These are phyloP conservation scores for Cheilosia variabilis DNA, from an alignment of 2,888 invertebrate species.

Conservation along the genomic window DNA sequence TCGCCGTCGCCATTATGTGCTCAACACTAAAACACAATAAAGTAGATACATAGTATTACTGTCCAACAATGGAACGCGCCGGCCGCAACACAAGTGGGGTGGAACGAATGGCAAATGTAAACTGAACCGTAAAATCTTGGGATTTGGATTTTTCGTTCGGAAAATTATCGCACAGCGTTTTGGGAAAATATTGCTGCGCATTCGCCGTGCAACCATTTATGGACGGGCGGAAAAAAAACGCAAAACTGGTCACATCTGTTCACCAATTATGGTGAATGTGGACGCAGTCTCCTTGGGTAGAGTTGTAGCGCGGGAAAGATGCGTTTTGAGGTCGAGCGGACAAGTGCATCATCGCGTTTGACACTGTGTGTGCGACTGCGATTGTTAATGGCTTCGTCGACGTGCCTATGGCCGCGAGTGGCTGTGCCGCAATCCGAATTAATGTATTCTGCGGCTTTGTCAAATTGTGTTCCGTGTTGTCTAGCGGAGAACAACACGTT, in stretches of 20 bases:
- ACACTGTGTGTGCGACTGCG: conserved; percentile 18
- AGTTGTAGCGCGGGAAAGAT: conserved; percentile 46
- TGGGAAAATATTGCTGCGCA: conserved; percentile 32
- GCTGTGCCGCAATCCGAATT: conserved; percentile 55
- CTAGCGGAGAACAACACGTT: conserved; percentile 57
- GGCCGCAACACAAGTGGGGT: not conserved
- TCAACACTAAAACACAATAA: conserved; percentile 14
- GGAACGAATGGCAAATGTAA: conserved; percentile 16
- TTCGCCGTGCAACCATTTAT: conserved; percentile 39
- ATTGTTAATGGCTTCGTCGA: not conserved
- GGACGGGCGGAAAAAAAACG: not conserved
- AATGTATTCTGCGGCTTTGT: conserved; percentile 61
- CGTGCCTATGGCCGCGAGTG: not conserved
- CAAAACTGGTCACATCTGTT: conserved; percentile 33
- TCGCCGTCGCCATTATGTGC: conserved; percentile 7
- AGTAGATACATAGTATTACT: not conserved
- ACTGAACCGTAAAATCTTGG: conserved; percentile 31
- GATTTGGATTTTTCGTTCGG: conserved; percentile 44
- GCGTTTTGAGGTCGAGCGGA: conserved; percentile 68
- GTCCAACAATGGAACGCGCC: not conserved
- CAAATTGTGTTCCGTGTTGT: conserved; percentile 70
- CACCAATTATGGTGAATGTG: conserved; percentile 45
- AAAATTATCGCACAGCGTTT: not conserved
- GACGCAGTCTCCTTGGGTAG: conserved; percentile 11
- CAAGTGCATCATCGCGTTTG: conserved; percentile 50